These are phyloP conservation scores for Eubasilissa regina DNA, from an alignment of 1,140 invertebrate genomes.

Conservation along the genomic window DNA sequence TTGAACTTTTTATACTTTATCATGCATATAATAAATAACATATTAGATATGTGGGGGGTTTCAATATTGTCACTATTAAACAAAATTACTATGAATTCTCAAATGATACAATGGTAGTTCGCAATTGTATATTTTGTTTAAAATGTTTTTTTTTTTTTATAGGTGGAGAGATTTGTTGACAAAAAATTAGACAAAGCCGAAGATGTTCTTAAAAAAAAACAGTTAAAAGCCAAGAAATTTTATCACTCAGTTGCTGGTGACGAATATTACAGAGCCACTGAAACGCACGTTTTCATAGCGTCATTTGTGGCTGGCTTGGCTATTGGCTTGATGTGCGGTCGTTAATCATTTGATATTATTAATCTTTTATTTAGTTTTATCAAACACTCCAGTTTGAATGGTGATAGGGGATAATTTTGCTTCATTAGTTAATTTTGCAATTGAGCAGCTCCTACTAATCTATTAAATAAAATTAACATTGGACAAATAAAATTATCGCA, in stretches of 20 bases:
- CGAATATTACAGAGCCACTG: constrained; percentile 76
- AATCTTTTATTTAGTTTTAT: background rate
- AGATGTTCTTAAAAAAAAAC: constrained; percentile 78
- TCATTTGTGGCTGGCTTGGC: constrained; percentile 83
- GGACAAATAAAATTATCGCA: too few relatives aligned
- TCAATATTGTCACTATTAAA: too few relatives aligned
- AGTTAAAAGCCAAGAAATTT: constrained; percentile 80
- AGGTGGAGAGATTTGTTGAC: constrained; percentile 85
- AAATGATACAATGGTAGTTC: too few relatives aligned
- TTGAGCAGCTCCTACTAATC: background rate
- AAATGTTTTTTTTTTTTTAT: constrained; percentile 69
- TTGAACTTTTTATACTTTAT: too few relatives aligned
- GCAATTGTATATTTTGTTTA: too few relatives aligned
- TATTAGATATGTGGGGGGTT: too few relatives aligned
- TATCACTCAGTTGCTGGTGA: constrained; percentile 79
- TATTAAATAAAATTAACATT: too few relatives aligned
- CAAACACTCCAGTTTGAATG: constrained; percentile 14
- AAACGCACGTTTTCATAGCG: constrained; percentile 83
- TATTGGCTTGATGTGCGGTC: constrained; percentile 75
- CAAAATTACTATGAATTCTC: too few relatives aligned
- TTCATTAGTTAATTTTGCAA: background rate
- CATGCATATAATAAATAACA: too few relatives aligned
- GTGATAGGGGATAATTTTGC: background rate
- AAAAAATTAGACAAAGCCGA: constrained; percentile 85
- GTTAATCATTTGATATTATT: constrained; percentile 39